Evolutionary conservation across 2,888 invertebrate genomes (phyloP).

Genomic region (Arctia plantaginis): DNA sequence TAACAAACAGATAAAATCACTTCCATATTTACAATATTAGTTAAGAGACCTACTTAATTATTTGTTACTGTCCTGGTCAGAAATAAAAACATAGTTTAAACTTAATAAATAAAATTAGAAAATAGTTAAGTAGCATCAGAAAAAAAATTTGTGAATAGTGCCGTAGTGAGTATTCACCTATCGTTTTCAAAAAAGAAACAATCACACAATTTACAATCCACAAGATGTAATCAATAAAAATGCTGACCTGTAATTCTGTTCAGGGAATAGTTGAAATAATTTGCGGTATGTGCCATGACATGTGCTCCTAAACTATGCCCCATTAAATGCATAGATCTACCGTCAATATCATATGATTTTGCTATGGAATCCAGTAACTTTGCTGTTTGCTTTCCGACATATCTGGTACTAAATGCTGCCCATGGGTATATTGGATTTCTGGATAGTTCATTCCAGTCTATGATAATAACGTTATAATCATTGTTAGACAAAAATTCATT

Average conservation of each 20-base stretch:
- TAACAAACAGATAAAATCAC: too few species aligned
- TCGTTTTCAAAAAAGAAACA: too few species aligned
- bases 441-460: conserved; percentile 81
- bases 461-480: conserved; percentile 82
- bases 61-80: too few species aligned
- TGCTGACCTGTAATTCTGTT: conserved; percentile 87
- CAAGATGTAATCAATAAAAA: neutral
- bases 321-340: conserved; percentile 71
- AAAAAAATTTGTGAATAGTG: too few species aligned
- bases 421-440: conserved; percentile 74
- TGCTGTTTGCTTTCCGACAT: conserved; percentile 74
- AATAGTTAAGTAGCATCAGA: too few species aligned
- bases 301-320: conserved; percentile 88
- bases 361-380: conserved; percentile 64
- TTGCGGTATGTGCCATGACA: conserved; percentile 87
- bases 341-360: conserved; percentile 54
- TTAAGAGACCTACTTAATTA: too few species aligned
- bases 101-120: too few species aligned
- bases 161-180: too few species aligned
- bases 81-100: too few species aligned
- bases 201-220: neutral
- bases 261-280: conserved; percentile 76
- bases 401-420: conserved; percentile 77
- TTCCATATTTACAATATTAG: too few species aligned
- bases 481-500: conserved; percentile 69